phyloP scores from a whole-genome alignment of 2,113 vertebrate genomes.

The Strix aluco region DNA sequence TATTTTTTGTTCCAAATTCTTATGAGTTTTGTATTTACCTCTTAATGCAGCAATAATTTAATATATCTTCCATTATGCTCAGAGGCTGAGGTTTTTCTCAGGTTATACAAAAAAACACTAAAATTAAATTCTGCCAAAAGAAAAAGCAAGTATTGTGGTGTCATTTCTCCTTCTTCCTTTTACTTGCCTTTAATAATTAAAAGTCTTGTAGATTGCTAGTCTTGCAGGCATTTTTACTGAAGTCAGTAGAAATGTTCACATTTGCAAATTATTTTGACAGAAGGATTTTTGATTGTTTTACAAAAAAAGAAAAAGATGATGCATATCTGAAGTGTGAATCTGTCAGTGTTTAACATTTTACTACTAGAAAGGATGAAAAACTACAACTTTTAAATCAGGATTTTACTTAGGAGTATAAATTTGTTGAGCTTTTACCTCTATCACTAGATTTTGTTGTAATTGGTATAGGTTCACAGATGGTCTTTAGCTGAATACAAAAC shows the following conservation, averaged over 20 bases:
- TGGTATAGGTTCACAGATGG: neutral
- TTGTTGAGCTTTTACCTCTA: neutral
- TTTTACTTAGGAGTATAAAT: neutral
- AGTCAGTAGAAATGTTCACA: neutral
- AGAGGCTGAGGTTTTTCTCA: neutral
- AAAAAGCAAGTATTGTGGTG: neutral
- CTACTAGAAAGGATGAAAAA: neutral
- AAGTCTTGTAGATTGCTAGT: neutral
- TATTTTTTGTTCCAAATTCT: neutral
- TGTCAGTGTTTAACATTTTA: neutral
- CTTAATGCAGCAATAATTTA: neutral
- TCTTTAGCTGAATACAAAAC: neutral
- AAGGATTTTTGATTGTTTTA: neutral
- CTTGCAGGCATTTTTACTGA: neutral
- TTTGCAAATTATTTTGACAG: neutral
- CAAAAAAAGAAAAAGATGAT: neutral
- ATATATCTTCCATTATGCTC: neutral
- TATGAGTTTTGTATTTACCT: fast-evolving
- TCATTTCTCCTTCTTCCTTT: neutral
- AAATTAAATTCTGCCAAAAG: neutral
- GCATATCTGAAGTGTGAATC: neutral
- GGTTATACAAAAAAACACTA: neutral
- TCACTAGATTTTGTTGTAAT: neutral
- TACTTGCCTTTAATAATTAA: neutral
- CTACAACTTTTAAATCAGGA: neutral